Evolutionary conservation across 2,888 invertebrate species (phyloP), one percentile per base, ranked within the genome.

Genomic region (Tachystola acroxantha): DNA sequence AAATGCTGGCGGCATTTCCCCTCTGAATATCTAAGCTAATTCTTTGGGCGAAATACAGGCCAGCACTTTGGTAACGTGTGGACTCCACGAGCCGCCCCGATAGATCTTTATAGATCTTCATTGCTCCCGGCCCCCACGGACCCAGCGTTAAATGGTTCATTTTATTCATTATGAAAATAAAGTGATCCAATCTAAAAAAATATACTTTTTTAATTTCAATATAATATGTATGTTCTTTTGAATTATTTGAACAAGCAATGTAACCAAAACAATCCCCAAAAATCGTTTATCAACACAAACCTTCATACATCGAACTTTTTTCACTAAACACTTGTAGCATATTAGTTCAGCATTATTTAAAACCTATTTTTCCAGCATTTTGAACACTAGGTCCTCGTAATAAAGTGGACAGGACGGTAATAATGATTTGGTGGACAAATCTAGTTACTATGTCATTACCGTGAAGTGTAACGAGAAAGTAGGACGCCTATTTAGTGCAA

Each of bases 381-480:
- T 22, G 10, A 10, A 32, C 32, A 5, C 11, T 3, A 22, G 6
- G 11, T n/a, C 1, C 4, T n/a, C 24, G 24, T 9, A n/a, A n/a
- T 9, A 24, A n/a, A n/a, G 24, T n/a, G n/a, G n/a, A n/a, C 3
- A 24, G 6, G 11, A 14, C n/a, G 20, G 12, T 20, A 22, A 19
- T 11, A 12, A 20, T 5, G 7, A 2, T 4, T 22, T 32, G 32
- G 32, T 22, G 10, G 13, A 32, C 7, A 22, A 11, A 22, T 10
- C 5, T 32, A 9, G 22, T 32, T 22, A 7, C 31, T n/a, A 16
- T 14, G 16, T 30, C 30, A 30, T 30, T 30, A 19, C 30, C n/a
- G 10, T 1, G 4, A 9, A 3, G 10, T 30, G 30, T 14, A n/a
- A 16, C 16, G 10, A 5, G 10, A 13, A 16, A 16, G 30, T 30